Conservation (phyloP, 1,140 invertebrate genomes). For the Meloidogyne exigua region DNA sequence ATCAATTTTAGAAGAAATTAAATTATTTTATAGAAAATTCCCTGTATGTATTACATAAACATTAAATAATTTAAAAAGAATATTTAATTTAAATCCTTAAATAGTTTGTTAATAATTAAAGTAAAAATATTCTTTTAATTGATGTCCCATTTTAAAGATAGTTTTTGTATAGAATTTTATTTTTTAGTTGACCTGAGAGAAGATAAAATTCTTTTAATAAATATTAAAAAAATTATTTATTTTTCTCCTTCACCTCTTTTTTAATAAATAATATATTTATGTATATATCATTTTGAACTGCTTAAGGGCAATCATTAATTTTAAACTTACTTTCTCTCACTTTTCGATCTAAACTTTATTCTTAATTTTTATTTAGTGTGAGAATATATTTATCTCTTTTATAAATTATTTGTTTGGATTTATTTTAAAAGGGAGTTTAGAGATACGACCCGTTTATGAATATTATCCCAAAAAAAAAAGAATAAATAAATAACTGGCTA, state of each 20-base stretch:
- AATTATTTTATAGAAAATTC: too few relatives aligned
- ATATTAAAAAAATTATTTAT: too few relatives aligned
- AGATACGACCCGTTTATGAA: background rate
- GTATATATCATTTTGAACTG: constrained; percentile 15
- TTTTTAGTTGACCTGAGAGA: too few relatives aligned
- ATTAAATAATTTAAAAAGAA: too few relatives aligned
- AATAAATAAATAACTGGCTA: background rate
- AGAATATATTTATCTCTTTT: background rate
- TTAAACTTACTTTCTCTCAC: background rate
- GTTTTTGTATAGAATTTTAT: too few relatives aligned
- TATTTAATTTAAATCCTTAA: too few relatives aligned
- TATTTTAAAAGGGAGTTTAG: background rate
- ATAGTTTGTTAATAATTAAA: too few relatives aligned
- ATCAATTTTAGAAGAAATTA: too few relatives aligned
- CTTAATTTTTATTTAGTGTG: background rate
- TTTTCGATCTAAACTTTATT: background rate
- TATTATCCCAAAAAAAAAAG: background rate
- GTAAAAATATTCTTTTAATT: too few relatives aligned
- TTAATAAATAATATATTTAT: background rate
- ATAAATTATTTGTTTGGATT: background rate
- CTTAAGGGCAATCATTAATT: constrained; percentile 1
- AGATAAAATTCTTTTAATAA: too few relatives aligned
- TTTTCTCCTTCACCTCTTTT: background rate
- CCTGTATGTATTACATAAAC: too few relatives aligned
- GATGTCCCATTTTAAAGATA: too few relatives aligned